Evolutionary conservation across 1,140 invertebrate species (phyloP), one percentile per base, ranked within the genome.

Genomic region (Eciton burchellii): DNA sequence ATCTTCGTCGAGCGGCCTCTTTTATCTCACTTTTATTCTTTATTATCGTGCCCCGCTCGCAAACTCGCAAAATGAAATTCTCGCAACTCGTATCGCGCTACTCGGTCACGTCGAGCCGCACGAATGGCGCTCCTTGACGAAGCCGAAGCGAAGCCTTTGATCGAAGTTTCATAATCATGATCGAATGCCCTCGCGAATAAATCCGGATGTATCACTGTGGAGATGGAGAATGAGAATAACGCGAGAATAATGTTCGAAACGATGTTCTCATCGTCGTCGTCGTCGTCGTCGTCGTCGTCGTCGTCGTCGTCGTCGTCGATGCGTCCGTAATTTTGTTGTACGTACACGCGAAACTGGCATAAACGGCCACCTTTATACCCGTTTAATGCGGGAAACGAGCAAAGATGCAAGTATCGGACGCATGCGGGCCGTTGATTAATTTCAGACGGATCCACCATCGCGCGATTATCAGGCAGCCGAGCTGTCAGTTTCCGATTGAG

Each of bases 401-500:
- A 19, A 26, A 52, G 45, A 24, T 8, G 12, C 26, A 52, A n/a
- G n/a, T 19, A 0, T 26, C 12, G 11, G 12, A 9, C 19, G 35
- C 43, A 19, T 43, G 19, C 14, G 43, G 19, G 24, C 29, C 24
- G 26, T 76, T 52, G 59, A 52, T 76, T 49, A 59, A 54, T 62
- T 49, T 47, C 5, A 19, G 21, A 76, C 35, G 24, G 52, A 66
- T 24, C 12, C 26, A 41, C 43, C 29, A 47, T 41, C 29, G 60
- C 49, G 21, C 19, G 26, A 35, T 45, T 1, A 68, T 8, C 21
- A 41, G 24, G 65, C 21, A 56, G n/a, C n/a, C n/a, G 43, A 26
- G 43, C 16, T 16, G 74, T 79, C 49, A 68, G 62, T 56, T 41
- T 73, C 21, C 77, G 66, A 81, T 81, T 72, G 56, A 81, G 43